Evolutionary conservation across 2,888 invertebrate genomes (phyloP).

Genomic region (Aricia artaxerxes): DNA sequence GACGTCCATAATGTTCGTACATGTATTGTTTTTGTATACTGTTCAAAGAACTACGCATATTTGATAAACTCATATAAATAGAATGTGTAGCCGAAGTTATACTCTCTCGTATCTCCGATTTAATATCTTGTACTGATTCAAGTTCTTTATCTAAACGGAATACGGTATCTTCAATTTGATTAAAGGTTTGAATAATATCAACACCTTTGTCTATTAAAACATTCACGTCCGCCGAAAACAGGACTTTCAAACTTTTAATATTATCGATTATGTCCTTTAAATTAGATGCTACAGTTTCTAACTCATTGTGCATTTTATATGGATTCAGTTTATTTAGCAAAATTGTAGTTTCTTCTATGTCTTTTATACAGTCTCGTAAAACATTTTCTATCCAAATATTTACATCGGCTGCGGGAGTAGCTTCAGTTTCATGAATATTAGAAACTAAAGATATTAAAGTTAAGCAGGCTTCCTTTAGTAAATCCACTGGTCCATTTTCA

Average conservation of each 20-base stretch:
- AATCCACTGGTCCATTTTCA: constrained; percentile 64
- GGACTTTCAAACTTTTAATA: constrained; percentile 55
- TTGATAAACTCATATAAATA: constrained; percentile 74
- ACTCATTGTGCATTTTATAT: constrained; percentile 52
- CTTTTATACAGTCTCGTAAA: constrained; percentile 55
- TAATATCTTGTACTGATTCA: constrained; percentile 47
- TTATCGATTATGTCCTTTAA: constrained; percentile 54
- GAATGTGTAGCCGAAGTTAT: constrained; percentile 74
- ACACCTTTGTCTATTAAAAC: constrained; percentile 67
- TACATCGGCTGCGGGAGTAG: constrained; percentile 42
- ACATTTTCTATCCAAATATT: constrained; percentile 43
- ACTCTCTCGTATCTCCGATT: constrained; percentile 54
- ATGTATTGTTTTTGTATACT: constrained; percentile 69
- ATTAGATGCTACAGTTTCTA: constrained; percentile 48
- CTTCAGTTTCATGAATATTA: constrained; percentile 58
- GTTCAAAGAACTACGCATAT: constrained; percentile 76
- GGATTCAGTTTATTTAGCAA: constrained; percentile 60
- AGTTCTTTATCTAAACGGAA: constrained; percentile 64
- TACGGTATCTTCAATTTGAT: constrained; percentile 69
- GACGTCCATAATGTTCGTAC: constrained; percentile 70
- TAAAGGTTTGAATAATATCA: constrained; percentile 62
- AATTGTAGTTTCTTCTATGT: constrained; percentile 57
- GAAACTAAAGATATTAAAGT: constrained; percentile 62
- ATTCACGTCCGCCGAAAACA: constrained; percentile 55
- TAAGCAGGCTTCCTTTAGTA: constrained; percentile 68